Conservation (phyloP, 2,113 vertebrate species). For the human region DNA sequence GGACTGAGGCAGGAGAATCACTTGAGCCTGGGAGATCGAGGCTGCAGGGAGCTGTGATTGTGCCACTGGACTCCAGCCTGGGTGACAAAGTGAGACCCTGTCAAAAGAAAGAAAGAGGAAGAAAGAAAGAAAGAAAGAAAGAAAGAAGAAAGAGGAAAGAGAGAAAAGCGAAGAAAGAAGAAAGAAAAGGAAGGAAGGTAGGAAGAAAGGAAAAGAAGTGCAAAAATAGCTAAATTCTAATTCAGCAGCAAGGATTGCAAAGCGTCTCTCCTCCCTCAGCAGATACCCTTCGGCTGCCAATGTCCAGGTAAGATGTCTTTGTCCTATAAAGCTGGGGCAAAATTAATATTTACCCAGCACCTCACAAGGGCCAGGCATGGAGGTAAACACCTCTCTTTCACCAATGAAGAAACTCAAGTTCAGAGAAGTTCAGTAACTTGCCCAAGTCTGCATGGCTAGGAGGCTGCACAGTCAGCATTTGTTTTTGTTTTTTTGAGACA, state of each 20-base stretch:
- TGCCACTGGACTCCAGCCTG: no score
- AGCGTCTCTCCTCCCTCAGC: background rate
- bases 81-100: no score
- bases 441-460: background rate
- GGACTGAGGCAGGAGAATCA: no score
- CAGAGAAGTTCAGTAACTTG: background rate
- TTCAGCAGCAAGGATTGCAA: no score
- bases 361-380: background rate
- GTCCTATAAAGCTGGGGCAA: background rate
- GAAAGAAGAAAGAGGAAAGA: fast-evolving
- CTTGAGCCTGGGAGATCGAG: no score
- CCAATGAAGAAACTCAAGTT: background rate
- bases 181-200: no score
- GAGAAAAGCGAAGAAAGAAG: fast-evolving
- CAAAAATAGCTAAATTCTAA: background rate
- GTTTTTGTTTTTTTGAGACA: no score
- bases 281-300: background rate
- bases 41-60: no score
- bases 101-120: no score
- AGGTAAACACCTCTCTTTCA: background rate
- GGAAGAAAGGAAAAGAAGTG: background rate
- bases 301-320: background rate
- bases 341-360: background rate
- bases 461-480: background rate
- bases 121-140: no score